phyloP scores from a whole-genome alignment of 1,140 invertebrate species.

The Drosophila kepulauana region DNA sequence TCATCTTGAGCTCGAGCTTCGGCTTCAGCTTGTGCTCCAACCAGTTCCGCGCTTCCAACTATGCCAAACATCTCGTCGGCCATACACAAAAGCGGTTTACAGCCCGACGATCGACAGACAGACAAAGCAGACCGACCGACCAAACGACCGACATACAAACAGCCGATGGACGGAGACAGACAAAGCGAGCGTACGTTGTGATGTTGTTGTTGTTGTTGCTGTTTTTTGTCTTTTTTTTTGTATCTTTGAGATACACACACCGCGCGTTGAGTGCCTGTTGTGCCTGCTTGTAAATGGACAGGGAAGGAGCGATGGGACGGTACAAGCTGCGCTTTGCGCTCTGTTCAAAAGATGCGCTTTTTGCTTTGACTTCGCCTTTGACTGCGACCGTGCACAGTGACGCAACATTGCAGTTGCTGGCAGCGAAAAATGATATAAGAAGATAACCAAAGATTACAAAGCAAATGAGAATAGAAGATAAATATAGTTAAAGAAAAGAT shows the following conservation, averaged over 20 bases:
- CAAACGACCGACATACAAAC: slow-evolving; percentile 14
- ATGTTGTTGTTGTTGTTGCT: too few species aligned
- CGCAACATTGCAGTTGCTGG: slow-evolving; percentile 18
- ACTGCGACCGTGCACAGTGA: slow-evolving; percentile 63
- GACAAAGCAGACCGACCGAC: slow-evolving; percentile 41
- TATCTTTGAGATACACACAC: slow-evolving; percentile 80
- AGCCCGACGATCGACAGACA: slow-evolving; percentile 61
- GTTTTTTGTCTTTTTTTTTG: slow-evolving; percentile 31
- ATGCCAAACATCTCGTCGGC: slow-evolving; percentile 78
- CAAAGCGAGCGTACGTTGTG: slow-evolving; percentile 57
- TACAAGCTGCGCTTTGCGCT: slow-evolving; percentile 77
- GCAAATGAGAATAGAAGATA: background rate
- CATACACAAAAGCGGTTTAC: slow-evolving; percentile 80
- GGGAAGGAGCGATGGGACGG: slow-evolving; percentile 49
- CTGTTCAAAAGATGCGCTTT: slow-evolving; percentile 82
- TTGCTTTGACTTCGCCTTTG: slow-evolving; percentile 71
- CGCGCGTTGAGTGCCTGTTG: slow-evolving; percentile 53
- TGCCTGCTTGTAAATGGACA: slow-evolving; percentile 23
- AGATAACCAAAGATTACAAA: slow-evolving; percentile 3
- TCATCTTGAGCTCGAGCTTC: slow-evolving; percentile 26
- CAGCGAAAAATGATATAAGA: too few species aligned
- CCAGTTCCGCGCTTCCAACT: slow-evolving; percentile 80
- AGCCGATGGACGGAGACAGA: slow-evolving; percentile 23
- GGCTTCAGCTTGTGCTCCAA: slow-evolving; percentile 47
- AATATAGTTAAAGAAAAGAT: too few species aligned